Percentiles rank a stretch among this genome's conserved stretches.
Evolutionary conservation across 2,797 vertebrate species (phyloP).

Genomic region (Poeciliopsis gracilis): DNA sequence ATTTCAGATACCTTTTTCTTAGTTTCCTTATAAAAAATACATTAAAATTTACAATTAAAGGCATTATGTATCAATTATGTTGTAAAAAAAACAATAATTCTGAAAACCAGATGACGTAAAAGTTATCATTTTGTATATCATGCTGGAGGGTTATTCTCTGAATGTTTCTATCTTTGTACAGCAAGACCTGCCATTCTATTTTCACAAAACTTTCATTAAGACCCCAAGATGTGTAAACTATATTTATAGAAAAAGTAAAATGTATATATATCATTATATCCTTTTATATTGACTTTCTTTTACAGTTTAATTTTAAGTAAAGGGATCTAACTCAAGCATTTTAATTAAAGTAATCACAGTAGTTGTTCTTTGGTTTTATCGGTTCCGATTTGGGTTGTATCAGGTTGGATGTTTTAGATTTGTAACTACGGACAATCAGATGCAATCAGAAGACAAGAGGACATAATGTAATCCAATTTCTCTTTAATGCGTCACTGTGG

Average conservation of each 20-base stretch:
- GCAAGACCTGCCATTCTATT: too few relatives aligned
- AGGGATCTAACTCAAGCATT: not conserved
- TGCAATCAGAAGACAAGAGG: not conserved
- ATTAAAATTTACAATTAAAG: too few relatives aligned
- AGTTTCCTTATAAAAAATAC: too few relatives aligned
- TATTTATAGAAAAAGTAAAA: not conserved
- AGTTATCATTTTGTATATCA: too few relatives aligned
- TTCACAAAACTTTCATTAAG: too few relatives aligned
- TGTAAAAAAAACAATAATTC: too few relatives aligned
- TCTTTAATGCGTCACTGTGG: not conserved
- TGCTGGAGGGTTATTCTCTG: too few relatives aligned
- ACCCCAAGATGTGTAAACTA: not conserved
- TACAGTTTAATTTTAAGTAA: not conserved
- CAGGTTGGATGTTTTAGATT: not conserved
- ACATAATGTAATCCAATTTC: not conserved
- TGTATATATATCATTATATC: not conserved
- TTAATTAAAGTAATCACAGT: not conserved
- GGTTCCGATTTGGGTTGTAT: not conserved
- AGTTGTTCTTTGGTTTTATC: too few relatives aligned
- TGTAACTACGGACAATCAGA: not conserved
- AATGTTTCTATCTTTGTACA: too few relatives aligned
- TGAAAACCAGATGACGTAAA: too few relatives aligned
- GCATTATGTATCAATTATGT: too few relatives aligned
- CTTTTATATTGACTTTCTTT: not conserved
- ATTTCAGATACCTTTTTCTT: too few relatives aligned